These are phyloP conservation scores for Drosophila repletoides DNA, from an alignment of 1,140 invertebrate genomes.

Conservation along the genomic window DNA sequence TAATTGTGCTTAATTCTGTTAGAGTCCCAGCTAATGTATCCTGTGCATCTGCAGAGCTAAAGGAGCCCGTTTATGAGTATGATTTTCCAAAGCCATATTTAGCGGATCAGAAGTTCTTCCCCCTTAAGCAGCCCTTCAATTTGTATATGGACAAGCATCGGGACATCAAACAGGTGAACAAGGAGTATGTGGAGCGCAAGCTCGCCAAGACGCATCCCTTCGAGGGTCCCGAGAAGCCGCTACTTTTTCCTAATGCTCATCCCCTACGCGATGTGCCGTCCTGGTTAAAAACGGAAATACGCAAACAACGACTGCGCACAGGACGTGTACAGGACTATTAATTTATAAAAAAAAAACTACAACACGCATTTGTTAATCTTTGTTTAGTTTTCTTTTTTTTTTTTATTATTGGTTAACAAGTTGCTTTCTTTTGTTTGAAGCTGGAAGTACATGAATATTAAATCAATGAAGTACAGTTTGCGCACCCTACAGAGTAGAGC, in stretches of 20 bases:
- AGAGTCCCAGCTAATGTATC: not conserved
- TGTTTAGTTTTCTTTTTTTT: slow-evolving; percentile 13
- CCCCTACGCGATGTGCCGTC: slow-evolving; percentile 85
- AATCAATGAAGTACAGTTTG: slow-evolving; percentile 30
- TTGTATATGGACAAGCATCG: slow-evolving; percentile 95
- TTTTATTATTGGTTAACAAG: slow-evolving; percentile 37
- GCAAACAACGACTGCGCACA: slow-evolving; percentile 86
- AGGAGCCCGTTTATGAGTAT: slow-evolving; percentile 92
- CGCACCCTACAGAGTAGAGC: slow-evolving; percentile 9
- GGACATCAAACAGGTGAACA: slow-evolving; percentile 93
- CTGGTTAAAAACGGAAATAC: slow-evolving; percentile 89
- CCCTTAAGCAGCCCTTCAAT: slow-evolving; percentile 91
- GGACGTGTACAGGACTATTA: slow-evolving; percentile 88
- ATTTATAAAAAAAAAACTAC: not conserved
- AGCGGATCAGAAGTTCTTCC: slow-evolving; percentile 91
- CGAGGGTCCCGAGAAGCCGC: slow-evolving; percentile 85
- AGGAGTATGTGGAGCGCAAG: slow-evolving; percentile 92
- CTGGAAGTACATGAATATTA: slow-evolving; percentile 47
- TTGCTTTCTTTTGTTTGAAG: slow-evolving; percentile 35
- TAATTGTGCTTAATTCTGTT: no score
- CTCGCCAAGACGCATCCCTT: slow-evolving; percentile 93
- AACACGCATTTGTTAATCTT: slow-evolving; percentile 16
- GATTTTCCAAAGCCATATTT: slow-evolving; percentile 91
- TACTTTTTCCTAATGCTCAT: slow-evolving; percentile 90
- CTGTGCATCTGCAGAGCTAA: slow-evolving; percentile 81